Percentiles rank a stretch among this genome's conserved stretches.
Conservation (phyloP, 2,113 vertebrate genomes). For the Pelusios castaneus region DNA sequence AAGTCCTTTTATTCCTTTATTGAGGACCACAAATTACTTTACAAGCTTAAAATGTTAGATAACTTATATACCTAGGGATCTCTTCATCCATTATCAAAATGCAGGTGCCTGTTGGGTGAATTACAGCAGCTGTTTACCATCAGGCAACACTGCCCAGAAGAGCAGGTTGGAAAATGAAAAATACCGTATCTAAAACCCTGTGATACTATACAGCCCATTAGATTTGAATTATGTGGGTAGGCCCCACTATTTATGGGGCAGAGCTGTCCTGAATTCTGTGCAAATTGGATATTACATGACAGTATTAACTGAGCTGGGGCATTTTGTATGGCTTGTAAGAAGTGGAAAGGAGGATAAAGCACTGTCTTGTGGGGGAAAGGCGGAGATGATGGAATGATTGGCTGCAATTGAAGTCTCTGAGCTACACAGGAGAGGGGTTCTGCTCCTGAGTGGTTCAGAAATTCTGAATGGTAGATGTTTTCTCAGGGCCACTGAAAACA, state of each 20-base stretch:
- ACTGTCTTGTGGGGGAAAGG: neutral
- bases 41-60: neutral
- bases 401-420: neutral
- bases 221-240: neutral
- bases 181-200: neutral
- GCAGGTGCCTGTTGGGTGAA: neutral
- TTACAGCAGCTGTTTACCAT: neutral
- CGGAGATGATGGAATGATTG: neutral
- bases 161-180: neutral
- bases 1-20: neutral
- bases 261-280: neutral
- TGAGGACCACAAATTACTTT: neutral
- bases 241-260: too few species aligned
- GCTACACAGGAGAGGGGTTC: neutral
- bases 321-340: neutral
- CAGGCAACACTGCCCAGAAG: neutral
- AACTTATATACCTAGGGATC: neutral
- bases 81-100: neutral
- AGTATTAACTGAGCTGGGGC: neutral
- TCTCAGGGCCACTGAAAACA: neutral
- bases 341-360: neutral
- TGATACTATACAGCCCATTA: neutral
- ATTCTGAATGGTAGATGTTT: neutral
- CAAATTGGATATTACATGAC: neutral
- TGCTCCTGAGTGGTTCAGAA: neutral